phyloP scores from a whole-genome alignment of 1,140 invertebrate genomes.

The Stegodyphus dumicola region DNA sequence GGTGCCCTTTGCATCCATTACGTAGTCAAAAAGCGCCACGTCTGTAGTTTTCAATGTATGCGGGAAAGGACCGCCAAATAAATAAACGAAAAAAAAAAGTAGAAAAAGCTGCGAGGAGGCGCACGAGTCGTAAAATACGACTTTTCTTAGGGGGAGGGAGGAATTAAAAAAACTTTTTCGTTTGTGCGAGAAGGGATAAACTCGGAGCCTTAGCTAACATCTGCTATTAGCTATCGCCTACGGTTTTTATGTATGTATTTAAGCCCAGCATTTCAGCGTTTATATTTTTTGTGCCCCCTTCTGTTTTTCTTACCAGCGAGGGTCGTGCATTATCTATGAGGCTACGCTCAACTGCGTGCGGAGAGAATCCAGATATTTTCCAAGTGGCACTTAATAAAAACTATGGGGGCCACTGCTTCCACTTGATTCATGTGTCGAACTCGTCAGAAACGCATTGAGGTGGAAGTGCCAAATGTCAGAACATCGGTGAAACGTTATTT shows the following conservation, averaged over 20 bases:
- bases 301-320: background rate
- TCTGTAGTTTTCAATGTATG: constrained; percentile 56
- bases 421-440: constrained; percentile 14
- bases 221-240: constrained; percentile 45
- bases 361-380: background rate
- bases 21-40: constrained; percentile 55
- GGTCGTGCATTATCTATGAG: constrained; percentile 40
- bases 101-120: background rate
- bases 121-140: constrained; percentile 46
- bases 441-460: no score
- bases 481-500: no score
- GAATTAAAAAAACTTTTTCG: constrained; percentile 23
- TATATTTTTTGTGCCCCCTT: background rate
- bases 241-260: constrained; percentile 16
- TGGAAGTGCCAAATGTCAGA: background rate
- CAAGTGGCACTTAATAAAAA: constrained; percentile 49
- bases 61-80: constrained; percentile 30
- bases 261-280: background rate
- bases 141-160: background rate
- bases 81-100: constrained; percentile 42
- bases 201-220: constrained; percentile 46
- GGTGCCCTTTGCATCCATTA: constrained; percentile 51
- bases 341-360: background rate
- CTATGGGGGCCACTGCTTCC: constrained; percentile 20
- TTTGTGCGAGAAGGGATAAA: constrained; percentile 45